These are phyloP conservation scores for Muscina levida DNA, from an alignment of 2,888 invertebrate genomes.

Conservation along the genomic window DNA sequence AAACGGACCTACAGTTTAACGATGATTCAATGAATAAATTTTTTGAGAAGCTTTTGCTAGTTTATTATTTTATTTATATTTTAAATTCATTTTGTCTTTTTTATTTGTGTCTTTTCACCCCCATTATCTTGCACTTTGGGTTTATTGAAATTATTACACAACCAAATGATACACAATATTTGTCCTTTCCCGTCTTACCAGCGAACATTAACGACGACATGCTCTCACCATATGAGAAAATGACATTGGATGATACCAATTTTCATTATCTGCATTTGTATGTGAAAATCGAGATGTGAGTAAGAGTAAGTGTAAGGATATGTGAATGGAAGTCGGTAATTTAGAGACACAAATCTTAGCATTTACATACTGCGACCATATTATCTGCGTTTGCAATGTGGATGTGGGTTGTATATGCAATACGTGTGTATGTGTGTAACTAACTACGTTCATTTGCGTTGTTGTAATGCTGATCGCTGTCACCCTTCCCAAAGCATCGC, in stretches of 20 bases:
- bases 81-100: not conserved
- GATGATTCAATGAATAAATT: no score
- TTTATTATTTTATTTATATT: no score
- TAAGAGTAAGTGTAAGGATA: not conserved
- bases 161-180: not conserved
- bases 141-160: conserved; percentile 14
- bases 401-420: not conserved
- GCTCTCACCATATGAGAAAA: conserved; percentile 5
- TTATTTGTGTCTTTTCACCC: not conserved
- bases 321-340: conserved; percentile 8
- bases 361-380: conserved; percentile 18
- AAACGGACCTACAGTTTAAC: no score
- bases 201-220: no score
- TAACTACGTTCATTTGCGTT: conserved; percentile 31
- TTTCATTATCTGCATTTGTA: not conserved
- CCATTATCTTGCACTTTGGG: not conserved
- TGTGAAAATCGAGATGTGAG: not conserved
- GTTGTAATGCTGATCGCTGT: not conserved
- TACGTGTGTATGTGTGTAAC: conserved; percentile 27
- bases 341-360: conserved; percentile 27
- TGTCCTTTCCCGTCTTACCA: no score
- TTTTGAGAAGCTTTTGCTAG: no score
- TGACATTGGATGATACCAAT: not conserved
- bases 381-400: conserved; percentile 5
- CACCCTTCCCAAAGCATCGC: not conserved